phyloP scores from a whole-genome alignment of 2,888 invertebrate species.

The Agrypnus murinus region DNA sequence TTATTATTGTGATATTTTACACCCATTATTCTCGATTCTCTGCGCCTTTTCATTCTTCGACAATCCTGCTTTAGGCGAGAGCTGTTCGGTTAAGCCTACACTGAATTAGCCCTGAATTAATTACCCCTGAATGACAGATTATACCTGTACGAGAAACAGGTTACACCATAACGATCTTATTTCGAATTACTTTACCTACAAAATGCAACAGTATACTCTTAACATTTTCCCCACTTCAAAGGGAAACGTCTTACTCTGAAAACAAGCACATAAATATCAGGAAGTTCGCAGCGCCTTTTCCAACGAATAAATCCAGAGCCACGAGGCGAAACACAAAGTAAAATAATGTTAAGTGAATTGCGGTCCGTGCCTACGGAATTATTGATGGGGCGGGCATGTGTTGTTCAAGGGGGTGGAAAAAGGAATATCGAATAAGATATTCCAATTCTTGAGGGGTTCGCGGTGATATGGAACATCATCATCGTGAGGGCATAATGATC shows the following conservation, averaged over 20 bases:
- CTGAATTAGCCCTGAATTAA: conserved; percentile 33
- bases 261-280: conserved; percentile 53
- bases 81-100: conserved; percentile 18
- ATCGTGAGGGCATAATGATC: conserved; percentile 37
- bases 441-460: conserved; percentile 16
- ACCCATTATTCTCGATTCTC: conserved; percentile 33
- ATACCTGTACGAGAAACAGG: conserved; percentile 27
- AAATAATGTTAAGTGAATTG: conserved; percentile 48
- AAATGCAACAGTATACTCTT: neutral
- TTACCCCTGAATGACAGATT: conserved; percentile 34
- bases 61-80: conserved; percentile 19
- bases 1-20: conserved; percentile 32
- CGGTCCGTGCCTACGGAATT: conserved; percentile 38
- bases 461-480: conserved; percentile 13
- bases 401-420: conserved; percentile 8
- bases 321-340: conserved; percentile 36
- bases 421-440: conserved; percentile 17
- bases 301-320: conserved; percentile 37
- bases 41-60: conserved; percentile 30
- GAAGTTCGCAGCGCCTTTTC: conserved; percentile 36
- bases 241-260: conserved; percentile 30
- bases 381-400: conserved; percentile 38
- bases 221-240: conserved; percentile 4
- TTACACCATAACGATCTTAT: too few relatives aligned
- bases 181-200: too few relatives aligned